Percentiles rank a stretch among this genome's conserved stretches.
These are phyloP conservation scores for Drosophila sulfurigaster DNA, from an alignment of 1,140 invertebrate species.

Conservation along the genomic window DNA sequence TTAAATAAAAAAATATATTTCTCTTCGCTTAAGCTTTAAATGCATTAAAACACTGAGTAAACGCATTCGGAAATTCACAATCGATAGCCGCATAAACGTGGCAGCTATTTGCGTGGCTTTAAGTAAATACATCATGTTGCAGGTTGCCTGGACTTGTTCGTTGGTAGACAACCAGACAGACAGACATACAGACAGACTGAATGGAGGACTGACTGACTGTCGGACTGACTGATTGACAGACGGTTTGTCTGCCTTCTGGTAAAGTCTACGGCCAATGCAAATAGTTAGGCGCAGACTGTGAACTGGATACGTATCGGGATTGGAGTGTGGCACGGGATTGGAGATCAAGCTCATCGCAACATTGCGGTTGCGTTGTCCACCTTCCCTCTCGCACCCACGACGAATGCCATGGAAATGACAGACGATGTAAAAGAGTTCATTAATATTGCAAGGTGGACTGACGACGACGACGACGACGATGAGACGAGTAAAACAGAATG, in stretches of 20 bases:
- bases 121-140: slow-evolving; percentile 52
- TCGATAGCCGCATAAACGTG: slow-evolving; percentile 44
- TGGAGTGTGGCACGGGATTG: not conserved
- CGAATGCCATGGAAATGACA: slow-evolving; percentile 71
- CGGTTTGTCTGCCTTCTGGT: slow-evolving; percentile 1
- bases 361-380: slow-evolving; percentile 41
- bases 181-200: not conserved
- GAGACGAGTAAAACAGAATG: slow-evolving; percentile 1
- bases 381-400: not conserved
- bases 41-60: not conserved
- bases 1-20: no score
- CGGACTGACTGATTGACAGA: not conserved
- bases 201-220: not conserved
- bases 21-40: no score
- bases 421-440: slow-evolving; percentile 82
- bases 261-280: slow-evolving; percentile 44
- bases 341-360: slow-evolving; percentile 10
- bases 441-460: slow-evolving; percentile 76
- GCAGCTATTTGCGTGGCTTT: slow-evolving; percentile 7
- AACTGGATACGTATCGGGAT: slow-evolving; percentile 22
- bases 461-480: slow-evolving; percentile 35
- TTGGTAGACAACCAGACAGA: not conserved
- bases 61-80: slow-evolving; percentile 5
- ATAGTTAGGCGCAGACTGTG: slow-evolving; percentile 43
- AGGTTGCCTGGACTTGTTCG: not conserved